Conservation (phyloP, 2,113 vertebrate species). For the Takifugu flavidus region DNA sequence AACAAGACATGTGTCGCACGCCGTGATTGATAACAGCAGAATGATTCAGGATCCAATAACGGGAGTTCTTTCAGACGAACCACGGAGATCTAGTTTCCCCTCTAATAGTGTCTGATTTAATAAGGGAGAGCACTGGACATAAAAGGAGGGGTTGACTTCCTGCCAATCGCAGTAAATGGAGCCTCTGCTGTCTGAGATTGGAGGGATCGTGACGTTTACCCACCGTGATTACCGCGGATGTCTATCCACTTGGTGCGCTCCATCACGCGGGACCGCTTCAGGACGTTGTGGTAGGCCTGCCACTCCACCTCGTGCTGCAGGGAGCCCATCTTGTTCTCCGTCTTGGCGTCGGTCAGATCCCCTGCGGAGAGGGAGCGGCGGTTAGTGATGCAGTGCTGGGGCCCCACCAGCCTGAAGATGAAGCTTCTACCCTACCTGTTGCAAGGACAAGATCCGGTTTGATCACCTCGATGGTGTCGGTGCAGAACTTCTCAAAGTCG, state of each 20-base stretch:
- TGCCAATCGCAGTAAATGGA: conserved; percentile 27
- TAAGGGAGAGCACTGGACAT: conserved; percentile 12
- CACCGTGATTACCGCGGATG: conserved; percentile 95
- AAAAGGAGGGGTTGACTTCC: conserved; percentile 21
- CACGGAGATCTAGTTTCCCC: conserved; percentile 46
- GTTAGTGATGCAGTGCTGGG: background rate
- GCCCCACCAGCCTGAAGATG: background rate
- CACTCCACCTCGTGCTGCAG: conserved; percentile 90
- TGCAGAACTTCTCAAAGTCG: conserved; percentile 94
- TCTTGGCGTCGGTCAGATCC: conserved; percentile 93
- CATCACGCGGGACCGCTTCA: conserved; percentile 89
- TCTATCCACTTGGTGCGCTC: conserved; percentile 95
- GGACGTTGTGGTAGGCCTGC: conserved; percentile 87
- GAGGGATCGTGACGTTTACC: conserved; percentile 1
- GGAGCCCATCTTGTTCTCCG: conserved; percentile 87
- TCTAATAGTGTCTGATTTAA: conserved; percentile 32
- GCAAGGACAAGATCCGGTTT: conserved; percentile 87
- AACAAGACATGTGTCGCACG: background rate
- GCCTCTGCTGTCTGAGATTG: conserved; percentile 19
- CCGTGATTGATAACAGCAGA: conserved; percentile 13
- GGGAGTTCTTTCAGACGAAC: conserved; percentile 9
- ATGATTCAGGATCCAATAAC: conserved; percentile 6
- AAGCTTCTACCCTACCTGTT: conserved; percentile 80
- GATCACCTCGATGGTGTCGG: conserved; percentile 84
- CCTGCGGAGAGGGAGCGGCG: conserved; percentile 68